These are phyloP conservation scores for Micrasema minimum DNA, from an alignment of 1,140 invertebrate species.

Conservation along the genomic window DNA sequence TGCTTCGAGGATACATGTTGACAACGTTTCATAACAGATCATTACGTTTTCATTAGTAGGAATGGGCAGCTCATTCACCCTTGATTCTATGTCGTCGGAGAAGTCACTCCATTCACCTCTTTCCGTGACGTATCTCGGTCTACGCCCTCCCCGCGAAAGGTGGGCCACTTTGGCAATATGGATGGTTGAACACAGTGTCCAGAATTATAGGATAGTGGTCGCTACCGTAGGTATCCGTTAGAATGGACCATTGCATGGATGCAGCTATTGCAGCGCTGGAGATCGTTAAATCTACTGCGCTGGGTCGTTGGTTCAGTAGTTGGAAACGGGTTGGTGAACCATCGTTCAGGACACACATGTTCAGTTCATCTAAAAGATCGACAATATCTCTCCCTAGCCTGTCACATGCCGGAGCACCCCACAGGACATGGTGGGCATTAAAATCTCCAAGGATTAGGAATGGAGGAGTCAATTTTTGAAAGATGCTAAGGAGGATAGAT, in stretches of 20 bases:
- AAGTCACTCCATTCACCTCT: neutral
- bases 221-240: neutral
- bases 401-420: conserved; percentile 7
- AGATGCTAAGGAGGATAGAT: neutral
- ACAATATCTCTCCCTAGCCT: neutral
- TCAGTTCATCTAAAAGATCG: neutral
- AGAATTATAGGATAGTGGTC: neutral
- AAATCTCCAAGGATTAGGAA: neutral
- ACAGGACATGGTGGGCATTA: conserved; percentile 5
- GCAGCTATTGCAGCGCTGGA: neutral
- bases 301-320: neutral
- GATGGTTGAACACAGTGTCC: neutral
- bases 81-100: neutral
- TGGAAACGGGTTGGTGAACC: neutral
- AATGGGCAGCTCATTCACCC: no score
- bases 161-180: neutral
- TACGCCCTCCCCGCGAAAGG: neutral
- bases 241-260: neutral
- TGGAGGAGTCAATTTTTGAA: neutral
- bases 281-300: neutral
- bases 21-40: no score
- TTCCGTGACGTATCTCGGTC: neutral
- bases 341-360: neutral
- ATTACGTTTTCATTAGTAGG: no score
- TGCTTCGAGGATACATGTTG: no score